A percentile compares a stretch with the other conserved stretches of the same genome.
phyloP scores from a whole-genome alignment of 2,797 vertebrate genomes.

The Enteromius anoplus region DNA sequence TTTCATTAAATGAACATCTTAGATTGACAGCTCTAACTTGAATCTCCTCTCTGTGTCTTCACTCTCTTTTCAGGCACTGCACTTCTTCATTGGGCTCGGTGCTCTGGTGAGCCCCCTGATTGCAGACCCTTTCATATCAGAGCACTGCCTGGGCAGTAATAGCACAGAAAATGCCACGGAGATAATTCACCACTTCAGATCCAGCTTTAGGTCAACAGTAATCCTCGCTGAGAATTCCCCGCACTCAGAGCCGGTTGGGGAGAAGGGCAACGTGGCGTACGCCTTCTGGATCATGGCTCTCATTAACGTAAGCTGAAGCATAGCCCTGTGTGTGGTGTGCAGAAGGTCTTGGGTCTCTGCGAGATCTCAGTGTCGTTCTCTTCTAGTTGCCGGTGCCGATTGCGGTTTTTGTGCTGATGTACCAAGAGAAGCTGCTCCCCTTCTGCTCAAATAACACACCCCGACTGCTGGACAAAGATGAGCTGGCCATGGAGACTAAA shows the following conservation, averaged over 20 bases:
- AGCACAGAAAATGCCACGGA: constrained; percentile 76
- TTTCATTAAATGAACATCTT: background rate
- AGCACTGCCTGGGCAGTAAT: constrained; percentile 73
- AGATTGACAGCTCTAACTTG: background rate
- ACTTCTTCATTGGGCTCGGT: constrained; percentile 96
- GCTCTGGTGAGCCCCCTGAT: constrained; percentile 96
- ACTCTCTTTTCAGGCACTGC: constrained; percentile 82
- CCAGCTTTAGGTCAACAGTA: constrained; percentile 67
- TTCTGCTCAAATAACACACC: constrained; percentile 75
- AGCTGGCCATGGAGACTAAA: constrained; percentile 87
- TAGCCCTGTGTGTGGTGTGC: background rate
- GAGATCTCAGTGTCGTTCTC: background rate
- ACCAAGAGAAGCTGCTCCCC: constrained; percentile 87
- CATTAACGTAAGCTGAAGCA: constrained; percentile 86
- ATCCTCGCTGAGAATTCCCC: constrained; percentile 25
- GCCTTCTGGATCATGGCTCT: constrained; percentile 99
- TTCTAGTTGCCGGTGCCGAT: constrained; percentile 90
- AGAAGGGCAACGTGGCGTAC: constrained; percentile 83
- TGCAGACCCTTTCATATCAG: constrained; percentile 95
- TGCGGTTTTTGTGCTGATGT: constrained; percentile 90
- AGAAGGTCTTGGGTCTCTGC: background rate
- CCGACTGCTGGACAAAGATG: constrained; percentile 85
- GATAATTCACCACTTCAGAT: constrained; percentile 82
- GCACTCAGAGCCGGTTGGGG: constrained; percentile 55
- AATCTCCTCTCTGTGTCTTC: background rate